These are phyloP conservation scores for Leuciscus waleckii DNA, from an alignment of 2,797 vertebrate genomes.

Conservation along the genomic window DNA sequence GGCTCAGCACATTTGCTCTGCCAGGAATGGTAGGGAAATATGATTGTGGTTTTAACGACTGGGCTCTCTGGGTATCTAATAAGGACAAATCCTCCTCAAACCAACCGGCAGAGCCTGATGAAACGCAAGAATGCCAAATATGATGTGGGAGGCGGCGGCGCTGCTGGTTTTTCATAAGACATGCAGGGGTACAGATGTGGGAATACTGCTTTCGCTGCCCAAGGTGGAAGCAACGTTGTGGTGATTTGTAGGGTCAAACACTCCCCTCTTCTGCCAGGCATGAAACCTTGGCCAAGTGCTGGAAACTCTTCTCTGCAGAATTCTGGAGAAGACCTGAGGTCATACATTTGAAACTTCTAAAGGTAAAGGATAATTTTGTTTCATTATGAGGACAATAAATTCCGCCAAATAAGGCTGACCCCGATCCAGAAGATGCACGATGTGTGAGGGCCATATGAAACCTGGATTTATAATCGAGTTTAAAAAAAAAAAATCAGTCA, in stretches of 20 bases:
- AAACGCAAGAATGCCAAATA: slow-evolving; percentile 42
- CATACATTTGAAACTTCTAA: background rate
- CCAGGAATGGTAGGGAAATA: slow-evolving; percentile 5
- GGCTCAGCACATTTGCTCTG: slow-evolving; percentile 11
- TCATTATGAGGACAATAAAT: background rate
- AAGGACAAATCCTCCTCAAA: slow-evolving; percentile 31
- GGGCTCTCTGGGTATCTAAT: slow-evolving; percentile 29
- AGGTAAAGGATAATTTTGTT: background rate
- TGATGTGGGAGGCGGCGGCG: slow-evolving; percentile 30
- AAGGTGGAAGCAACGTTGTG: background rate
- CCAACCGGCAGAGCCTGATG: slow-evolving; percentile 12
- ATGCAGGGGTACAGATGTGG: background rate
- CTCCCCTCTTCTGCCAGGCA: slow-evolving; percentile 4
- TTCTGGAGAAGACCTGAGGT: background rate
- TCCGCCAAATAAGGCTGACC: background rate
- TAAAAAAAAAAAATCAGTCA: background rate
- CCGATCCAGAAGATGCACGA: background rate
- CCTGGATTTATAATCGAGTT: background rate
- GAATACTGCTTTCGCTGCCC: slow-evolving; percentile 12
- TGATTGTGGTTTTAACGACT: slow-evolving; percentile 42
- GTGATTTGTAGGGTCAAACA: slow-evolving; percentile 23
- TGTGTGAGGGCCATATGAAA: slow-evolving; percentile 2
- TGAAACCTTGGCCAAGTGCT: slow-evolving; percentile 4
- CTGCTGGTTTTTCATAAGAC: slow-evolving; percentile 36
- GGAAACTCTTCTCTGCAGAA: slow-evolving; percentile 29